phyloP scores from a whole-genome alignment of 2,113 vertebrate genomes.

The Diglossa brunneiventris region DNA sequence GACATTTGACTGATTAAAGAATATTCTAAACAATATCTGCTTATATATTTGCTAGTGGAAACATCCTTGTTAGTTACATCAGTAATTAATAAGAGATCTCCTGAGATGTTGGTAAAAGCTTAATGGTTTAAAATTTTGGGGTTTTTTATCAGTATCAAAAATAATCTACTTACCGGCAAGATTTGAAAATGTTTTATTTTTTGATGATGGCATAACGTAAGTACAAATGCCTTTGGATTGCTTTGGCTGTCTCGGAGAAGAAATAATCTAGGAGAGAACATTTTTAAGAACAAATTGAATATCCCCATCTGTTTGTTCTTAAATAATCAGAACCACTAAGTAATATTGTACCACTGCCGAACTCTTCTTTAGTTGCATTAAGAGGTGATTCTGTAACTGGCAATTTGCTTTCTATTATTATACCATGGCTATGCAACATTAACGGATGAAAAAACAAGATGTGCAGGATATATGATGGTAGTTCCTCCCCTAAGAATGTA shows the following conservation, averaged over 20 bases:
- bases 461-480: background rate
- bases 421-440: background rate
- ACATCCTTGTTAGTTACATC: background rate
- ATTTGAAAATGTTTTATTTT: constrained; percentile 99
- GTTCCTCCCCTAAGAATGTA: background rate
- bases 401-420: background rate
- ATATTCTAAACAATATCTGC: background rate
- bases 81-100: background rate
- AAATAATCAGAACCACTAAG: background rate
- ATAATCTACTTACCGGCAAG: constrained; percentile 84
- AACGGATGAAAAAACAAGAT: background rate
- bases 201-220: constrained; percentile 97
- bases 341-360: background rate
- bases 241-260: constrained; percentile 97
- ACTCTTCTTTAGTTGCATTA: background rate
- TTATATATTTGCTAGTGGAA: background rate
- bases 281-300: constrained; percentile 19
- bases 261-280: constrained; percentile 82
- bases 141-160: background rate
- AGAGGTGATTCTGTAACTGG: background rate
- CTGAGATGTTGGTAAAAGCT: background rate
- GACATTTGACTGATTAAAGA: background rate
- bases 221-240: constrained; percentile 97
- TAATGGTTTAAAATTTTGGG: background rate
- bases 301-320: background rate